These are phyloP conservation scores for Erpobdella octoculata DNA, from an alignment of 2,888 invertebrate species.

Conservation along the genomic window DNA sequence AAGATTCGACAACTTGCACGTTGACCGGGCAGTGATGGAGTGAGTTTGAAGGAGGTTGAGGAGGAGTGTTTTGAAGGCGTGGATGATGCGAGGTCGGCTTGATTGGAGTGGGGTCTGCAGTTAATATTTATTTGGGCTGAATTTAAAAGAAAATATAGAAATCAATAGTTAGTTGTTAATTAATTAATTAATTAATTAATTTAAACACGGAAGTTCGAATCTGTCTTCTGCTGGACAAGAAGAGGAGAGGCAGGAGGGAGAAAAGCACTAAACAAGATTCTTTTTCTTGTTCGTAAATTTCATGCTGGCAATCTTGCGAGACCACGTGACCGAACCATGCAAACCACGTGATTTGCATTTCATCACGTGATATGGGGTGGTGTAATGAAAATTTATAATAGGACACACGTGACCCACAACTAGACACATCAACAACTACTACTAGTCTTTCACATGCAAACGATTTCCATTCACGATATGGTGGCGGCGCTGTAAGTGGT, in stretches of 20 bases:
- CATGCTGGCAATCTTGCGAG: constrained; percentile 2
- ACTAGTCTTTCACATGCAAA: no score
- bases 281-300: constrained; percentile 3
- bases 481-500: background rate
- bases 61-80: no score
- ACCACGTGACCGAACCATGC: background rate
- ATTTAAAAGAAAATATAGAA: no score
- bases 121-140: background rate
- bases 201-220: no score
- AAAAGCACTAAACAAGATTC: no score
- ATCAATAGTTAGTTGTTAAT: no score
- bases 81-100: background rate
- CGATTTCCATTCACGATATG: no score
- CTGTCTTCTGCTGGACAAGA: no score
- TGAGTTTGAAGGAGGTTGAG: background rate
- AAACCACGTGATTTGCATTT: constrained; percentile 3
- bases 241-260: no score
- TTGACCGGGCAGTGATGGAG: background rate
- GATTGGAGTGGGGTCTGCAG: background rate
- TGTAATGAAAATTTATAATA: constrained; percentile 13
- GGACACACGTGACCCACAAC: no score
- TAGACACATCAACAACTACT: no score
- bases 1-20: background rate
- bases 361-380: background rate
- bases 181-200: no score